Base-by-base conservation (phyloP, 1,140 invertebrate genomes). In the Drosophila kohkoa region DNA sequence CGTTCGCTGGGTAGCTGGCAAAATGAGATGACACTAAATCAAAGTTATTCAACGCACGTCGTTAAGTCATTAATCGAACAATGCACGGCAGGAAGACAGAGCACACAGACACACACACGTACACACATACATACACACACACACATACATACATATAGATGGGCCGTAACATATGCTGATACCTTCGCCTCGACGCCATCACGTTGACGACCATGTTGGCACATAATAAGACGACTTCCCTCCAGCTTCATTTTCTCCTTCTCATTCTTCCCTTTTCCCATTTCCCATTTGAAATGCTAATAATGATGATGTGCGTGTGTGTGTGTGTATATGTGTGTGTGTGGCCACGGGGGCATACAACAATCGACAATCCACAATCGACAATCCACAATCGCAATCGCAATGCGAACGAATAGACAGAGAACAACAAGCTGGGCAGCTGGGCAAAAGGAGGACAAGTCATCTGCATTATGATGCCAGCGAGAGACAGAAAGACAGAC, bases 21-120 rank as follows among this genome's bases (percentile, higher is more conserved):
- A 89, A 87, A 83, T 80, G 83, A 72, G 85, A 88, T 83, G 81
- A 87, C 85, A 89, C 85, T 89, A 89, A 89, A 89, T 89, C 85
- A 89, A 89, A 89, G 81, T 89, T 89, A 89, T 89, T 89, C 85
- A 85, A 81, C 81, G 77, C 85, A 89, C 85, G 85, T 89, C 85
- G 85, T 89, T 89, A 89, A 89, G 85, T 89, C 85, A 89, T 89
- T 89, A 89, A 89, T 89, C 85, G 85, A 89, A 89, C 85, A 88
- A 88, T 88, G 81, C 83, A 89, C 85, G 73, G 70, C 70, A 80
- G 80, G 49, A 88, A 77, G 73, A 82, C 77, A 32, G 59, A 52
- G 55, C 20, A 35, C 25, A 32, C 41, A 16, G 51, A 20, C 41
- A 38, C 58, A 68, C 46, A 32, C 25, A 66, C 32, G 30, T 3